Percentiles rank a stretch among this genome's conserved stretches.
Evolutionary conservation across 1,140 invertebrate genomes (phyloP).

Genomic region (Odontomachus brunneus): DNA sequence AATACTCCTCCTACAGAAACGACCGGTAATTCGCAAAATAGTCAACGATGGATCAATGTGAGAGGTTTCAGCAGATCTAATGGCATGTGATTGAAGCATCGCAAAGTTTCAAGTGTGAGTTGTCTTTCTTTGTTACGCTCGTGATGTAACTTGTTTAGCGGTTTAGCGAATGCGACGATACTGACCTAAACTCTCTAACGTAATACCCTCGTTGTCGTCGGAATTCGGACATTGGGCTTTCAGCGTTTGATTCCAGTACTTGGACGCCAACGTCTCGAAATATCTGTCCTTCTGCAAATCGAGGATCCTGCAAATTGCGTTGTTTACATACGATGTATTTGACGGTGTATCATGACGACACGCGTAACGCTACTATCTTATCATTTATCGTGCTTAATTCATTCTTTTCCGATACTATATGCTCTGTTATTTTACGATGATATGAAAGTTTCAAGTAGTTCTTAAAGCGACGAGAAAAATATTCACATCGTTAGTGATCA

Average conservation of each 20-base stretch:
- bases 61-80: no score
- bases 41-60: no score
- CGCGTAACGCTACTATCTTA: not conserved
- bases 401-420: not conserved
- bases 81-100: no score
- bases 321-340: conserved; percentile 26
- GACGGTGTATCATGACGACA: not conserved
- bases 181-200: conserved; percentile 93
- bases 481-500: not conserved
- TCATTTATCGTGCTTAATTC: not conserved
- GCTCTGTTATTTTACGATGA: not conserved
- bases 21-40: conserved; percentile 25
- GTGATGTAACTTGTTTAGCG: no score
- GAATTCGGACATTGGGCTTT: conserved; percentile 89
- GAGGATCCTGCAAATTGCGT: conserved; percentile 87
- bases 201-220: conserved; percentile 95
- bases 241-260: conserved; percentile 93
- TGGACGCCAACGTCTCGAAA: conserved; percentile 91
- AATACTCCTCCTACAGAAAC: conserved; percentile 92
- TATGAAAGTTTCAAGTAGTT: not conserved
- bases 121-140: no score
- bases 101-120: no score
- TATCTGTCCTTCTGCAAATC: conserved; percentile 94
- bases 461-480: not conserved
- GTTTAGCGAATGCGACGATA: not conserved